These are phyloP conservation scores for Portunus trituberculatus DNA, from an alignment of 1,140 invertebrate genomes.

Conservation along the genomic window DNA sequence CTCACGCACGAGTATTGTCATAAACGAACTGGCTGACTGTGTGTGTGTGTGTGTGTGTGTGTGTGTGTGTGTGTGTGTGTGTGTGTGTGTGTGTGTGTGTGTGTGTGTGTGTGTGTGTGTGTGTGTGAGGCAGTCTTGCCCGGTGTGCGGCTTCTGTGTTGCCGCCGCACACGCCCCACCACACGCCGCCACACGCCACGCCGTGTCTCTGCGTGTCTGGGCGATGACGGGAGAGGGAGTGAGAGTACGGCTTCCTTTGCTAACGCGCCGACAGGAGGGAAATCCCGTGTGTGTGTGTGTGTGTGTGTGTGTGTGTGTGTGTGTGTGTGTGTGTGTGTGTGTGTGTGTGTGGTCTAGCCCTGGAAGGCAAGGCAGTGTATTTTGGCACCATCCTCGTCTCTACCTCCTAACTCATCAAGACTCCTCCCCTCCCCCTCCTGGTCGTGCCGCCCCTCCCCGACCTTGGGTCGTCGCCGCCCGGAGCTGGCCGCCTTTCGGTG, in stretches of 20 bases:
- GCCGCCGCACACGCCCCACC: background rate
- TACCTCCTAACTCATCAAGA: conserved; percentile 37
- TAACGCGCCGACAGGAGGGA: background rate
- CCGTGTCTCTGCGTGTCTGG: background rate
- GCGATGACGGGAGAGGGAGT: too few species aligned
- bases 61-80: conserved; percentile 14
- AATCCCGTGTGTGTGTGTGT: conserved; percentile 16
- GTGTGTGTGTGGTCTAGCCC: background rate
- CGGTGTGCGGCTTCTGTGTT: background rate
- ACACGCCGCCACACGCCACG: background rate
- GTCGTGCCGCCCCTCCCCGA: background rate
- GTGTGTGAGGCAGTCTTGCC: background rate
- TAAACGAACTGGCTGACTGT: background rate
- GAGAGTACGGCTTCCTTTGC: too few species aligned
- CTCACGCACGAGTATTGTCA: background rate
- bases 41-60: conserved; percentile 20
- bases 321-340: conserved; percentile 28
- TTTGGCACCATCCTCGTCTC: conserved; percentile 38
- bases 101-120: background rate
- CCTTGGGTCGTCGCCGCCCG: background rate
- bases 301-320: conserved; percentile 41
- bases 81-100: too few species aligned
- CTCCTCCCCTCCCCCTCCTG: background rate
- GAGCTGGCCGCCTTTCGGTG: background rate
- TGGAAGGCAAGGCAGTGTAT: conserved; percentile 48